These are phyloP conservation scores for Lycophotia porphyrea DNA, from an alignment of 2,888 invertebrate species.

Conservation along the genomic window DNA sequence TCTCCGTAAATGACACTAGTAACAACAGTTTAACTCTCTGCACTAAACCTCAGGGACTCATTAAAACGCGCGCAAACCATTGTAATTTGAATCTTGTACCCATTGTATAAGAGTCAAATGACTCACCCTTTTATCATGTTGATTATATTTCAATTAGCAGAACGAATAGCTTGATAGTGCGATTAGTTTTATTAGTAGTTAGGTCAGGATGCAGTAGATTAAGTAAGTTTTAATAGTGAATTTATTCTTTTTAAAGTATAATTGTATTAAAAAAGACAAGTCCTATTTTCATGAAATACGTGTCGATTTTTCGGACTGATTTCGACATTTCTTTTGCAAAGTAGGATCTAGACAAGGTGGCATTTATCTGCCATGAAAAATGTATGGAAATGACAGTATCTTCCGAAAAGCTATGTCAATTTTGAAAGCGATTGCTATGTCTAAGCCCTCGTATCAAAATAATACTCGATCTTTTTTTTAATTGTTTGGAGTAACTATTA, in stretches of 20 bases:
- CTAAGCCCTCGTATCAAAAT: neutral
- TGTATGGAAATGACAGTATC: neutral
- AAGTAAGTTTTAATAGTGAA: slow-evolving; percentile 34
- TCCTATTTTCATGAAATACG: neutral
- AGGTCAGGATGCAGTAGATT: too few species aligned
- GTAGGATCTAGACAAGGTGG: neutral
- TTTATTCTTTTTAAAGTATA: slow-evolving; percentile 16
- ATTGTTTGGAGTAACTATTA: neutral
- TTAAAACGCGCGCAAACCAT: neutral
- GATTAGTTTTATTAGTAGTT: too few species aligned
- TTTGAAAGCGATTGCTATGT: neutral
- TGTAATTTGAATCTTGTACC: neutral
- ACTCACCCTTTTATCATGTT: neutral
- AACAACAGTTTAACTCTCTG: neutral
- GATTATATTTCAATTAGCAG: slow-evolving; percentile 20
- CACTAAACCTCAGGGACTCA: neutral
- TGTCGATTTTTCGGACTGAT: neutral
- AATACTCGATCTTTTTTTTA: neutral
- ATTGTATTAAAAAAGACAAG: slow-evolving; percentile 25
- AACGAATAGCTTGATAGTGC: neutral
- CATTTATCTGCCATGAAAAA: neutral
- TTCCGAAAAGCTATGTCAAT: neutral
- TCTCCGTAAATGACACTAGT: neutral
- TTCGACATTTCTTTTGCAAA: neutral
- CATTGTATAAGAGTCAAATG: neutral